Base-by-base conservation (phyloP, 1,140 invertebrate genomes). In the Macrobrachium nipponense region DNA sequence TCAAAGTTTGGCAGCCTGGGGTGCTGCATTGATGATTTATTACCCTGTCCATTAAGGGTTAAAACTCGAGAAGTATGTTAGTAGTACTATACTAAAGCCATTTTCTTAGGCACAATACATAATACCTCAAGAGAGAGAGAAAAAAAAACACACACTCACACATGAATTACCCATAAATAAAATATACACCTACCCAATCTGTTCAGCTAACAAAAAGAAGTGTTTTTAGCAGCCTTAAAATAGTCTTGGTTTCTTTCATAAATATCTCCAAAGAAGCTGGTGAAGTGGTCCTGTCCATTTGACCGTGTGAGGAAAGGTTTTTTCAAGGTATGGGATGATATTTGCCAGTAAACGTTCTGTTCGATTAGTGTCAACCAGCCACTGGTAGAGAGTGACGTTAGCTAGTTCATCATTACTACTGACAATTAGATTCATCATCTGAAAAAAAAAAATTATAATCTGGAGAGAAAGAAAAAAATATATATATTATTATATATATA, bases 201-300 rank as follows among this genome's bases (percentile, higher is more conserved):
- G 94, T 61, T 96, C 96, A 17, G 98, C 97, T 77, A 99, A 92
- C 88, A 95, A 95, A 95, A 96, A 94, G 0, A 99, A 92, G 27
- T 36, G 82, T 99, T 97, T 97, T 96, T 95, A 5, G 98, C 97
- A n/a, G 98, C 98, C 14, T 96, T 95, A 12, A 95, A 94, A 91
- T 98, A 98, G 91, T 99, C 97, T 58, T 95, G 95, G 90, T 95
- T 96, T 90, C 95, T 95, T 91, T 99, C 98, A 90, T 99, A 36
- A 36, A 91, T 96, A 98, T 91, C 97, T 97, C 98, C 98, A 99
- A 18, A 99, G 92, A 81, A 99, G 92, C 91, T 99, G 97, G 70
- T 96, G 93, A 8, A 96, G 93, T 77, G 93, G 93, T 18, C 89
- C 79, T 91, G 90, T 68, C 89, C 89, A 51, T 89, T 89, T 72